phyloP scores from a whole-genome alignment of 2,797 vertebrate genomes.

The Chrysocyon brachyurus region DNA sequence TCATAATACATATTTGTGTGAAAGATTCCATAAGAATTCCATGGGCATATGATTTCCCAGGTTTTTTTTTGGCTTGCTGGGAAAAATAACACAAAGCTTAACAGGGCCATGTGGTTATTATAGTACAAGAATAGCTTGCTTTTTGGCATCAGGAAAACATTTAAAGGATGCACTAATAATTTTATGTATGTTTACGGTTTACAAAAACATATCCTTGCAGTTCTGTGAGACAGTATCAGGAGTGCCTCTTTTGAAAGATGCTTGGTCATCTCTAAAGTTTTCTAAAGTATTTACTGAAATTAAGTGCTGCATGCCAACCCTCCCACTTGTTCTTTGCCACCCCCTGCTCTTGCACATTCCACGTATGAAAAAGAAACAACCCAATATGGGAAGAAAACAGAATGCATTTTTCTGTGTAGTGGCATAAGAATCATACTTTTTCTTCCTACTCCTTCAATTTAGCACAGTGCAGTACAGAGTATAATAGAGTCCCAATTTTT shows the following conservation, averaged over 20 bases:
- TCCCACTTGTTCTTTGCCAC: slow-evolving; percentile 24
- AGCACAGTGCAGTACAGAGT: background rate
- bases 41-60: background rate
- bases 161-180: background rate
- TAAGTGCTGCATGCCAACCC: background rate
- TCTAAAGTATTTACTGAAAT: slow-evolving; percentile 34
- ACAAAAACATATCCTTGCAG: background rate
- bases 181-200: background rate
- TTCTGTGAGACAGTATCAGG: background rate
- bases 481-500: background rate
- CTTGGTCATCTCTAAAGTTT: slow-evolving; percentile 21
- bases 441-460: slow-evolving; percentile 46
- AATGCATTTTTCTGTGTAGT: slow-evolving; percentile 50
- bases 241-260: slow-evolving; percentile 30
- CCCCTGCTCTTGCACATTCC: slow-evolving; percentile 63
- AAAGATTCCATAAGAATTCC: background rate
- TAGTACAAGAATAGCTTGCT: background rate
- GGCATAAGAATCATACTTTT: slow-evolving; percentile 44
- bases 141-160: background rate
- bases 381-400: slow-evolving; percentile 34
- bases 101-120: background rate
- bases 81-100: slow-evolving; percentile 24
- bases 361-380: slow-evolving; percentile 24
- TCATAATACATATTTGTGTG: slow-evolving; percentile 11
- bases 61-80: slow-evolving; percentile 42